phyloP scores from a whole-genome alignment of 2,888 invertebrate species.

The Acleris laterana region DNA sequence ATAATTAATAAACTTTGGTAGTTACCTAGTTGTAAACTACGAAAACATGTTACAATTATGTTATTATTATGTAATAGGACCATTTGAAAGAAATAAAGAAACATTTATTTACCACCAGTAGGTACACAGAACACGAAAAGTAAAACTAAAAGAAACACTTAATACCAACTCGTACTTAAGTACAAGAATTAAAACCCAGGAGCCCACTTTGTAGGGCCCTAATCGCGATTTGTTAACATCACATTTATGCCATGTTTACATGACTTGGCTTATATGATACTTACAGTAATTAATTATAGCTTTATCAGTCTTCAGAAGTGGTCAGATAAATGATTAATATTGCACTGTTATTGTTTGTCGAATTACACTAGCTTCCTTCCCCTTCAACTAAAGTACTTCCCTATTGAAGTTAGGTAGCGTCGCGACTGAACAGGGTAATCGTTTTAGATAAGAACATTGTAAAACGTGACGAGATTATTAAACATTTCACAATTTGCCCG shows the following conservation, averaged over 20 bases:
- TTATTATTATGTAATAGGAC: no score
- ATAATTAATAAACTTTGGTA: background rate
- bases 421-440: background rate
- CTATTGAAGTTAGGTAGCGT: background rate
- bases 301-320: conserved; percentile 24
- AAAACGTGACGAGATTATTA: no score
- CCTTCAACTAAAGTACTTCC: background rate
- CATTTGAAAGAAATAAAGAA: no score
- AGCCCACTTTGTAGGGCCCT: background rate
- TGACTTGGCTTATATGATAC: background rate
- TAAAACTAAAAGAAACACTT: no score
- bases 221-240: background rate
- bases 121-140: no score
- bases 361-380: conserved; percentile 9
- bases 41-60: no score
- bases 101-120: no score
- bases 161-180: background rate
- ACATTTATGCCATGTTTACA: conserved; percentile 9
- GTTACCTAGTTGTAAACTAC: no score
- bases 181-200: background rate
- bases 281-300: conserved; percentile 3
- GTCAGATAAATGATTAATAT: conserved; percentile 11
- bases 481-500: no score
- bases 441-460: no score
- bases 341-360: conserved; percentile 3